Conservation (phyloP, 1,140 invertebrate species). For the Dysdera silvatica region DNA sequence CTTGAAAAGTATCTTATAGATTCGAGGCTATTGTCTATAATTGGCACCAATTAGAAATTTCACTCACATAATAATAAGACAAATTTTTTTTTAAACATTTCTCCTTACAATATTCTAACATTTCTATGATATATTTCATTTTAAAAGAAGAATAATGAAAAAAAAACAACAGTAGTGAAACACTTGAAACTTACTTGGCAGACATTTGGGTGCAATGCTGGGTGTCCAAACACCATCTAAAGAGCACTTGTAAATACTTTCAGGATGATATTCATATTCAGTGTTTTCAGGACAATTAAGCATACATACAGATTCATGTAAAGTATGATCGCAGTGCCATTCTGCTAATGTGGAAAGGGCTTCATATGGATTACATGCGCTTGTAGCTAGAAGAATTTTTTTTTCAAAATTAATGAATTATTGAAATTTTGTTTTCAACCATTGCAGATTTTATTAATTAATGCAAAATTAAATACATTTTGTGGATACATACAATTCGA, state of each 20-base stretch:
- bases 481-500: not conserved
- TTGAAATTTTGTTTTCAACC: not conserved
- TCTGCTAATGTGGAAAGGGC: constrained; percentile 64
- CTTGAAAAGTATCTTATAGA: too few species aligned
- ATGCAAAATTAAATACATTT: not conserved
- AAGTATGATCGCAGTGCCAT: constrained; percentile 58
- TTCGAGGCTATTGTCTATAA: too few species aligned
- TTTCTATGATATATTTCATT: too few species aligned
- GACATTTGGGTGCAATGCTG: constrained; percentile 62
- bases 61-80: too few species aligned
- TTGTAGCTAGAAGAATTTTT: constrained; percentile 55
- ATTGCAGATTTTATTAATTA: not conserved
- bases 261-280: constrained; percentile 53
- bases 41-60: too few species aligned
- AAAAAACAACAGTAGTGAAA: not conserved
- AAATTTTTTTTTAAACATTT: too few species aligned
- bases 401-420: too few species aligned
- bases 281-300: constrained; percentile 58
- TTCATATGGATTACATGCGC: constrained; percentile 50
- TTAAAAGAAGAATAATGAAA: too few species aligned
- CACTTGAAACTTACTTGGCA: constrained; percentile 52
- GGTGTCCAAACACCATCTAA: constrained; percentile 59
- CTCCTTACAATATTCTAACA: too few species aligned
- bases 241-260: constrained; percentile 57
- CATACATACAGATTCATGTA: constrained; percentile 53